Conservation (phyloP, 1,140 invertebrate genomes). For the Listronotus oregonensis region DNA sequence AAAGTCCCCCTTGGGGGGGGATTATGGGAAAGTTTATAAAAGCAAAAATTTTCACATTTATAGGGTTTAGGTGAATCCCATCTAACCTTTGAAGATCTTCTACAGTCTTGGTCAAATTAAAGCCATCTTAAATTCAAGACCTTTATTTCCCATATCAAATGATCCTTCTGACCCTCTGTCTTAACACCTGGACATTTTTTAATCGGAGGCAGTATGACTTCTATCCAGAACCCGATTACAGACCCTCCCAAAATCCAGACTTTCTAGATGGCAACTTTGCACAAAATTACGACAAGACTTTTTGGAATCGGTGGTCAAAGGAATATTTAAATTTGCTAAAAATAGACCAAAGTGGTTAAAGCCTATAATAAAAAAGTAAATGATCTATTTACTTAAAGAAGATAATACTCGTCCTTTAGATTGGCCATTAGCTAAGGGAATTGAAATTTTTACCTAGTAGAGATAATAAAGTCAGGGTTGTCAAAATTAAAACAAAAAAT, state of each 20-base stretch:
- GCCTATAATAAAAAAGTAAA: background rate
- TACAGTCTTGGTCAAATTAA: conserved; percentile 49
- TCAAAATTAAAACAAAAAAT: no score
- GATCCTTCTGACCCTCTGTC: no score
- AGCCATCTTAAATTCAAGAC: conserved; percentile 51
- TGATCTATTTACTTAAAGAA: conserved; percentile 37
- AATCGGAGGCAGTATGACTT: no score
- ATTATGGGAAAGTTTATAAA: conserved; percentile 53
- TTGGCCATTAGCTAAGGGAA: conserved; percentile 35
- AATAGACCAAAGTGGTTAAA: background rate
- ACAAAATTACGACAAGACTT: no score
- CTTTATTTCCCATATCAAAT: conserved; percentile 16
- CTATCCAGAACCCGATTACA: background rate
- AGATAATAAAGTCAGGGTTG: no score
- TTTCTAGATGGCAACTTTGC: no score
- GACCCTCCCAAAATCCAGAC: background rate
- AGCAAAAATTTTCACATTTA: conserved; percentile 43
- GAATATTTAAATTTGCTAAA: no score
- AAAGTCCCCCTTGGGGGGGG: conserved; percentile 48
- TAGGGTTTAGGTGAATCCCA: conserved; percentile 26
- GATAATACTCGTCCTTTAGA: no score
- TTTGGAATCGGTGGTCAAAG: no score
- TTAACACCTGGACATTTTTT: no score
- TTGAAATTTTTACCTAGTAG: conserved; percentile 29
- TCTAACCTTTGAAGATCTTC: conserved; percentile 42